These are phyloP conservation scores for Chiloscyllium plagiosum DNA, from an alignment of 2,113 vertebrate genomes.

Conservation along the genomic window DNA sequence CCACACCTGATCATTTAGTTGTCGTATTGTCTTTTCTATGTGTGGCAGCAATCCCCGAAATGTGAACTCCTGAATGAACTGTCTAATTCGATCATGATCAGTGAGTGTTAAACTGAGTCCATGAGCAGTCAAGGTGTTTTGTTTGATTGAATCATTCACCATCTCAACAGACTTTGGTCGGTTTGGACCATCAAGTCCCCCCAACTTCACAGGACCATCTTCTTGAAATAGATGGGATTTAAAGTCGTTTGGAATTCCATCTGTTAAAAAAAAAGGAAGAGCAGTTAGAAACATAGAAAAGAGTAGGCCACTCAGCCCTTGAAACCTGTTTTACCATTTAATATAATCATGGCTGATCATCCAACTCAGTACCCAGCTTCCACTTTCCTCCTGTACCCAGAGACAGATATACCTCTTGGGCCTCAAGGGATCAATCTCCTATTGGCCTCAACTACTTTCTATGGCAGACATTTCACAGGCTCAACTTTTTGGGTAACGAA, in stretches of 20 bases:
- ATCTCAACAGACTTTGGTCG: constrained; percentile 48
- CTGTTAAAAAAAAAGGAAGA: constrained; percentile 48
- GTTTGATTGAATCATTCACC: constrained; percentile 58
- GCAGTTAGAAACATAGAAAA: not conserved
- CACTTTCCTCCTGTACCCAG: not conserved
- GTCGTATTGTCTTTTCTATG: constrained; percentile 92
- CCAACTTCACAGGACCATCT: constrained; percentile 52
- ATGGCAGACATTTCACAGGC: no score
- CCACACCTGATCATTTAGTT: constrained; percentile 92
- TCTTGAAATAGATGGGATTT: constrained; percentile 74
- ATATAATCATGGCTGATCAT: not conserved
- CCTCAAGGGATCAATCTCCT: no score
- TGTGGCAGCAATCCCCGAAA: constrained; percentile 91
- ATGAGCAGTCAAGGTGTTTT: constrained; percentile 55
- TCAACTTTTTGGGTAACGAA: no score
- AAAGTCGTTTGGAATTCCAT: constrained; percentile 61
- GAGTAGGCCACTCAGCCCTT: not conserved
- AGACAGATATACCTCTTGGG: no score
- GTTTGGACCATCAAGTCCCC: constrained; percentile 54
- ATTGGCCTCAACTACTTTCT: no score
- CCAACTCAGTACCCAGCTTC: not conserved
- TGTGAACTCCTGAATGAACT: constrained; percentile 96
- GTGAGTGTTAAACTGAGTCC: constrained; percentile 84
- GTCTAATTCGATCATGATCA: constrained; percentile 89
- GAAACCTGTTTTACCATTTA: not conserved